Base-by-base conservation (phyloP, 2,113 vertebrate species). In the Hippocampus abdominalis region DNA sequence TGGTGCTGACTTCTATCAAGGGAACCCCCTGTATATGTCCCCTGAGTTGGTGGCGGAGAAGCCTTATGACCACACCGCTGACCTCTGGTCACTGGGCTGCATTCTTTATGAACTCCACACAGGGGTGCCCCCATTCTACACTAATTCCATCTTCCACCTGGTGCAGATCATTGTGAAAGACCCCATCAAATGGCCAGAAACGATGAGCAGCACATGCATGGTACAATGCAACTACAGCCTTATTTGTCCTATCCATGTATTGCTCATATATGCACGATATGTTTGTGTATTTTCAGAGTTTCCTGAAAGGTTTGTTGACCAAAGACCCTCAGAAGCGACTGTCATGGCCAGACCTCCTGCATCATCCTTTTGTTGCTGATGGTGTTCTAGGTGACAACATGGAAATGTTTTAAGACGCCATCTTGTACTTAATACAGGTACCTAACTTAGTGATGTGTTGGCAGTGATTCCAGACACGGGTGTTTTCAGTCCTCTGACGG, bases 11-110 rank as follows among this genome's bases (percentile, higher is more conserved):
- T 0, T 98, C 97, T 64, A 95, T 99, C 88, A 98, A 98, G 82
- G 97, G 97, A 66, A 98, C 97, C 97, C 97, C 0, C 93, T 99
- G 54, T 99, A 99, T 84, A 98, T 99, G 97, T 95, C 95, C 57
- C 97, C 97, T 8, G 97, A 98, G 86, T 88, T 98, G 82, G 94
- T 99, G 76, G 94, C 95, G 74, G 97, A 98, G 81, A 93, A 89
- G 72, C 97, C 97, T 0, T 99, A 99, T 0, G 96, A 99, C 77
- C 97, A 99, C 86, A 97, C 94, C 0, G 93, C 96, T 0, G 97
- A 98, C 84, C 91, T 98, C 27, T 98, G 97, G 97, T 95, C 97
- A 7, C 90, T 99, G 65, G 97, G 97, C 64, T 98, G 96, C 86
- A 98, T 98, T 70, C 90, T 99, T 2, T 99, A 98, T 0, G 97